A percentile compares a stretch with the other conserved stretches of the same genome.
Evolutionary conservation across 2,797 vertebrate species (phyloP).

Genomic region (Phrynocephalus forsythii): DNA sequence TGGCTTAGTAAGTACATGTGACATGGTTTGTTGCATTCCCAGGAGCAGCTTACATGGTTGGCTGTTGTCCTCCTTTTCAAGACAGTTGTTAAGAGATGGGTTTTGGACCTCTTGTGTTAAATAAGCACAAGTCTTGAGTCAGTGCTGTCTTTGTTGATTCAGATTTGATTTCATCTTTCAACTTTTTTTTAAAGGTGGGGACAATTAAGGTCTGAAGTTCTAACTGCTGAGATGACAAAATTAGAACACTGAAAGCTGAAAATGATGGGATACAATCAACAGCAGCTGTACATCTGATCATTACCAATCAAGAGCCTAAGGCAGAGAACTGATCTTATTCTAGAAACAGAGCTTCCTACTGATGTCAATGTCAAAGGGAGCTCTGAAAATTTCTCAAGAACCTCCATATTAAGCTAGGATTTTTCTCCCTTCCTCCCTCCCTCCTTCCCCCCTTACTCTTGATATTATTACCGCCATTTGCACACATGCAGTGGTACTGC

Average conservation of each 20-base stretch:
- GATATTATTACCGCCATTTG: neutral
- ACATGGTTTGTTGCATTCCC: neutral
- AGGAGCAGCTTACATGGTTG: neutral
- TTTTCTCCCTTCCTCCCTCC: neutral
- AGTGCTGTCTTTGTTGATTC: neutral
- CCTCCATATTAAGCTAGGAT: conserved; percentile 23
- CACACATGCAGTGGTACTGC: neutral
- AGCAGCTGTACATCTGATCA: neutral
- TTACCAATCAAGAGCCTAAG: conserved; percentile 1
- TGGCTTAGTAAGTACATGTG: neutral
- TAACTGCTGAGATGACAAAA: neutral
- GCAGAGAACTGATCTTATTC: neutral
- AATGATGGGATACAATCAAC: conserved; percentile 24
- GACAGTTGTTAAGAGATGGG: neutral
- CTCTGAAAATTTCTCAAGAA: conserved; percentile 24
- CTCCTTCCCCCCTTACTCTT: neutral
- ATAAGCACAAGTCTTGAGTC: neutral
- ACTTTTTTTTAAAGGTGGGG: neutral
- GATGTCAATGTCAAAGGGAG: neutral
- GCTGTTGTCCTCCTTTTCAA: conserved; percentile 23
- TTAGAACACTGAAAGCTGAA: conserved; percentile 8
- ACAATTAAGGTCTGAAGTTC: neutral
- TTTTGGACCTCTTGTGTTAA: neutral
- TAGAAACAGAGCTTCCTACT: conserved; percentile 7
- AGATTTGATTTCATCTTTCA: conserved; percentile 15